A percentile compares a stretch with the other conserved stretches of the same genome.
phyloP scores from a whole-genome alignment of 1,140 invertebrate species.

The Anoplophora glabripennis region DNA sequence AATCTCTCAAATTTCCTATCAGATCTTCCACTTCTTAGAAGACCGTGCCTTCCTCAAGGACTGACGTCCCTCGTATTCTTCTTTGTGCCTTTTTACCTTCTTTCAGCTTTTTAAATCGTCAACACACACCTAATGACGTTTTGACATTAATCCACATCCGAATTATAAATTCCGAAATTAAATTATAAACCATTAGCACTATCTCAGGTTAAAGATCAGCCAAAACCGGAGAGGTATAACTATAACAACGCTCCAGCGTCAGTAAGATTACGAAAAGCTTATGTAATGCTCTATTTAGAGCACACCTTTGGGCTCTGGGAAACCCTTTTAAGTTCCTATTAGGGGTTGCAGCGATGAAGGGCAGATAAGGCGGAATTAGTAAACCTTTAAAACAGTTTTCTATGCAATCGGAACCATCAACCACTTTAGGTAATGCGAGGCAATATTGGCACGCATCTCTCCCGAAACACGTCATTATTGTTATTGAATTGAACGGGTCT shows the following conservation, averaged over 20 bases:
- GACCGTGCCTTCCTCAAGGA: too few relatives aligned
- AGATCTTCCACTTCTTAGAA: too few relatives aligned
- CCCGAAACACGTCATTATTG: conserved; percentile 30
- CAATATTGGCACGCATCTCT: conserved; percentile 30
- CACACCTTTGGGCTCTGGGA: conserved; percentile 20
- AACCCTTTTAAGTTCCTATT: conserved; percentile 30
- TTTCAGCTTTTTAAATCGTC: neutral
- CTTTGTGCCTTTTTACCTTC: too few relatives aligned
- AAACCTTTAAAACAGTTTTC: conserved; percentile 23
- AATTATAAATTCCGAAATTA: conserved; percentile 7
- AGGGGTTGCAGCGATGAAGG: conserved; percentile 15
- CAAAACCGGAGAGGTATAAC: conserved; percentile 14
- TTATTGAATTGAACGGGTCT: conserved; percentile 30
- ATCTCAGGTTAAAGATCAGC: conserved; percentile 1
- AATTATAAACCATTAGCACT: conserved; percentile 12
- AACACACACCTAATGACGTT: neutral
- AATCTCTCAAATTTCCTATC: too few relatives aligned
- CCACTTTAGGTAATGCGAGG: conserved; percentile 32
- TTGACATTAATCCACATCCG: conserved; percentile 13
- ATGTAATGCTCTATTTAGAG: conserved; percentile 22
- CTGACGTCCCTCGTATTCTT: too few relatives aligned
- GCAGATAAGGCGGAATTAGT: conserved; percentile 25
- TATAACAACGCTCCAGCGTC: conserved; percentile 19
- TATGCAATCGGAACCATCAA: conserved; percentile 27
- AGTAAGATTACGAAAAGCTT: conserved; percentile 22